A percentile compares a stretch with the other conserved stretches of the same genome.
Evolutionary conservation across 2,797 vertebrate genomes (phyloP).

Genomic region (Chlorospingus flavigularis): DNA sequence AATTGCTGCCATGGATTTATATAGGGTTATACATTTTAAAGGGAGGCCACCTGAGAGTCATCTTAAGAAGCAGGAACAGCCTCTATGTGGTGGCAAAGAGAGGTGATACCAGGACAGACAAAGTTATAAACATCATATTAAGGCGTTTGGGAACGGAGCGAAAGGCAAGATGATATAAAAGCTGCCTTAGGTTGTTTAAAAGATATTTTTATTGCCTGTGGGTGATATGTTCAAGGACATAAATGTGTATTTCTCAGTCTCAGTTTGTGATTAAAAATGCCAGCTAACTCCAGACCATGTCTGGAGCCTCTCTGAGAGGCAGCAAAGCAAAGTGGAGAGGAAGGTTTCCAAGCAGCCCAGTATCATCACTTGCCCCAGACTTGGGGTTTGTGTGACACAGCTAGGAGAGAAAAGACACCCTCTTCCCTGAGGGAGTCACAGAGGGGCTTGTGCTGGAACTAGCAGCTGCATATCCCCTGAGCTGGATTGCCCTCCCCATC

Average conservation of each 20-base stretch:
- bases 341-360: rapidly evolving
- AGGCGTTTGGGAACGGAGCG: background rate
- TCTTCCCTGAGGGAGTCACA: rapidly evolving
- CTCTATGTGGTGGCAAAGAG: background rate
- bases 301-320: background rate
- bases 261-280: background rate
- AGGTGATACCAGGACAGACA: conserved; percentile 7
- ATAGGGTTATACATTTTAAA: conserved; percentile 23
- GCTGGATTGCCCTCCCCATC: background rate
- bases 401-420: background rate
- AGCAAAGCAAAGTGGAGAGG: background rate
- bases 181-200: background rate
- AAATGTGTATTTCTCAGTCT: background rate
- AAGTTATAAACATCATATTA: background rate
- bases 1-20: conserved; percentile 42
- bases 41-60: conserved; percentile 10
- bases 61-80: background rate
- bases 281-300: background rate
- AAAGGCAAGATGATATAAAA: background rate
- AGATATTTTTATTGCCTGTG: background rate
- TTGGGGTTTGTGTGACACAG: rapidly evolving
- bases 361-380: background rate
- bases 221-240: background rate
- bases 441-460: background rate
- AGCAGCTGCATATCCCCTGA: background rate